A percentile compares a stretch with the other conserved stretches of the same genome.
phyloP scores from a whole-genome alignment of 2,113 vertebrate genomes.

The Ceuthmochares aereus region DNA sequence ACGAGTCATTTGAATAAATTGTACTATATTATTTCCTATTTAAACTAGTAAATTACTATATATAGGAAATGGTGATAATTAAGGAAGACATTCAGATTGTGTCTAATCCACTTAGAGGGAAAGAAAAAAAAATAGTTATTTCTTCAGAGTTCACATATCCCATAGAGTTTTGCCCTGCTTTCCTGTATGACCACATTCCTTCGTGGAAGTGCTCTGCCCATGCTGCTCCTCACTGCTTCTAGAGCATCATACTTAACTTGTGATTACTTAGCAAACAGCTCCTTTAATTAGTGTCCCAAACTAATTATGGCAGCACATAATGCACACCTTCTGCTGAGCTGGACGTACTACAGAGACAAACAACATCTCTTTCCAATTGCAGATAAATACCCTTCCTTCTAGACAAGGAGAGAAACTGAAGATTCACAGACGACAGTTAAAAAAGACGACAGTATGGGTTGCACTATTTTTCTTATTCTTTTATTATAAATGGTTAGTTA shows the following conservation, averaged over 20 bases:
- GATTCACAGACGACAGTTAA: background rate
- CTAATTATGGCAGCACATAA: background rate
- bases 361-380: background rate
- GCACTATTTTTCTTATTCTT: background rate
- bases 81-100: background rate
- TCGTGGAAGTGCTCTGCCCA: background rate
- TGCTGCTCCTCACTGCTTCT: background rate
- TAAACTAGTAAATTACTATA: background rate
- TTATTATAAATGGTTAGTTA: background rate
- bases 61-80: background rate
- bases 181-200: conserved; percentile 58
- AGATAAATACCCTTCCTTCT: background rate
- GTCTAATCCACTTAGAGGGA: background rate
- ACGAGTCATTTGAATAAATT: background rate
- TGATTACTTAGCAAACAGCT: conserved; percentile 2
- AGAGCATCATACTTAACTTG: background rate
- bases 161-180: background rate
- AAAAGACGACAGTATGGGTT: conserved; percentile 11
- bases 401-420: background rate
- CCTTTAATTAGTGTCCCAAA: background rate
- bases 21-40: background rate
- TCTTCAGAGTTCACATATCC: background rate
- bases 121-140: background rate
- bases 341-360: background rate
- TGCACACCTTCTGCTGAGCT: background rate